Conservation (phyloP, 1,140 invertebrate species). For the Megathymus violae region DNA sequence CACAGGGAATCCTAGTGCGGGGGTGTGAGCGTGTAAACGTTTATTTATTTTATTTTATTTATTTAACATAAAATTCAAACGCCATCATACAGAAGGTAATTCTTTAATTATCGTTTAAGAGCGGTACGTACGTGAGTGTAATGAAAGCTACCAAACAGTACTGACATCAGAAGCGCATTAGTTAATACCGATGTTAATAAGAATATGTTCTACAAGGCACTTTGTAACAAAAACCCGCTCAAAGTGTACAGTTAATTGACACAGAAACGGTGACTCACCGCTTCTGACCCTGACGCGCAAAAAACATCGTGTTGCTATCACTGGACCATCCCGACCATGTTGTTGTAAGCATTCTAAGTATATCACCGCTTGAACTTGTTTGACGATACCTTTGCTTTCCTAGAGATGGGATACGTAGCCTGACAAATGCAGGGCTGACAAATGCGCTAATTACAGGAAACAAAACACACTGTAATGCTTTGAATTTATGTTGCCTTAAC, state of each 20-base stretch:
- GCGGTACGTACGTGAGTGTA: too few species aligned
- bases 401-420: slow-evolving; percentile 11
- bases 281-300: slow-evolving; percentile 33
- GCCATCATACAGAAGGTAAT: too few species aligned
- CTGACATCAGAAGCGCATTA: slow-evolving; percentile 8
- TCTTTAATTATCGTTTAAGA: too few species aligned
- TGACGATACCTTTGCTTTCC: slow-evolving; percentile 20
- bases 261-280: slow-evolving; percentile 51
- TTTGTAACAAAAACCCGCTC: slow-evolving; percentile 43
- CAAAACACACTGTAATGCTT: too few species aligned
- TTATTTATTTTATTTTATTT: too few species aligned
- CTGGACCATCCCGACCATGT: slow-evolving; percentile 26
- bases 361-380: slow-evolving; percentile 31
- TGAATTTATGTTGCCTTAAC: too few species aligned
- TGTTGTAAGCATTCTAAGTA: slow-evolving; percentile 23
- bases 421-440: slow-evolving; percentile 24
- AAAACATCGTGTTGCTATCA: slow-evolving; percentile 36
- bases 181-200: slow-evolving; percentile 17
- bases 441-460: neutral
- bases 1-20: too few species aligned
- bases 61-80: too few species aligned
- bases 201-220: slow-evolving; percentile 34
- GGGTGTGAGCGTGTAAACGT: too few species aligned
- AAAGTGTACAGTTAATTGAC: slow-evolving; percentile 55
- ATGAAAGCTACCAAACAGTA: neutral